Base-by-base conservation (phyloP, 1,140 invertebrate species). In the Orchesella cincta region DNA sequence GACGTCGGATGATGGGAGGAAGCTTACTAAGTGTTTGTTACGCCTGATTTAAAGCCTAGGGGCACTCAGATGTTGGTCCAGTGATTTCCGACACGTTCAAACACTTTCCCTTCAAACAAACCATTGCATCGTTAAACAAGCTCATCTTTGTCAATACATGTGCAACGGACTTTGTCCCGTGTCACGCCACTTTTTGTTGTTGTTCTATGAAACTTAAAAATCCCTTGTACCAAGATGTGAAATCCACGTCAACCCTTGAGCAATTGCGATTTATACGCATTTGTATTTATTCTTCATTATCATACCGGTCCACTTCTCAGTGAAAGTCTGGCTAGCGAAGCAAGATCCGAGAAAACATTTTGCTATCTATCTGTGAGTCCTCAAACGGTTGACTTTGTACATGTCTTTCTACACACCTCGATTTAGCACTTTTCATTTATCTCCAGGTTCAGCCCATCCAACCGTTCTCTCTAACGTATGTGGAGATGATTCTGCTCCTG, bases 271-370 rank as follows among this genome's bases (percentile, higher is more conserved):
- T 57, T 57, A 57, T 57, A 57, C n/a, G 23, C 52, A 57, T 18
- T 18, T 8, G 52, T 57, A 57, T 57, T 57, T 57, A 57, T n/a
- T 57, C 52, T n/a, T n/a, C 52, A 57, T 57, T 57, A 57, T n/a
- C 52, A 46, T 46, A 46, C 5, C 18, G 5, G 39, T 5, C 39
- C 39, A 46, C 18, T 46, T 46, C 39, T 46, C 39, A 46, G 18
- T 5, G 18, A 46, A 46, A 46, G 5, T 46, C 39, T 18, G 5
- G 39, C 18, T 5, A 46, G 18, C 5, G 39, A 8, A 18, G 39
- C 18, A 46, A 46, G 39, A n/a, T n/a, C n/a, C n/a, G n/a, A n/a
- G n/a, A n/a, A n/a, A n/a, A n/a, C n/a, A n/a, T n/a, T n/a, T n/a
- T n/a, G n/a, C n/a, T n/a, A n/a, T n/a, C n/a, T n/a, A n/a, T n/a